Conservation (phyloP, 92 coral and sea anemone species). For the Desmophyllum pertusum region DNA sequence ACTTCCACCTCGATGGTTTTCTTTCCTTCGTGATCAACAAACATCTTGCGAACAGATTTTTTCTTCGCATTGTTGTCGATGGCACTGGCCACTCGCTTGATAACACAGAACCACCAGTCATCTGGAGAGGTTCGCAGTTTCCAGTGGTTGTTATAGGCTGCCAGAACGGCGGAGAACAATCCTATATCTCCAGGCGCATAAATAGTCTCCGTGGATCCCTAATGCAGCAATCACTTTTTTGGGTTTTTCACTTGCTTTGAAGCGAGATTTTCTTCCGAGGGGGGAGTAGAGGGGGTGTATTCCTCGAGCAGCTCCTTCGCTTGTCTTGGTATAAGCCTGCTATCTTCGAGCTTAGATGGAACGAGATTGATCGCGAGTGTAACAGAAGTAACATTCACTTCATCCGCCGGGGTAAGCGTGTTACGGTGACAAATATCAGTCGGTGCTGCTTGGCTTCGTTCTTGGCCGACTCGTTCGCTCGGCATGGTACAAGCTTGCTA, state of each 20-base stretch:
- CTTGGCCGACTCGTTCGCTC: too few relatives aligned
- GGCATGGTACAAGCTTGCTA: background rate
- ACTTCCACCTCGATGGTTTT: slow-evolving; percentile 61
- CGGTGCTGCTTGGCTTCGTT: too few relatives aligned
- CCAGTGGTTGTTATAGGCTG: slow-evolving; percentile 77
- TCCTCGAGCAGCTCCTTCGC: slow-evolving; percentile 11
- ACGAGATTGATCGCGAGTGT: too few relatives aligned
- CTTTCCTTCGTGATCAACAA: slow-evolving; percentile 69
- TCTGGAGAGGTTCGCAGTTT: slow-evolving; percentile 78
- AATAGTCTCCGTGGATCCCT: slow-evolving; percentile 53
- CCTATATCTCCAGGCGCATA: slow-evolving; percentile 37
- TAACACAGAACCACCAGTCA: slow-evolving; percentile 88
- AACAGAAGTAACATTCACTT: too few relatives aligned
- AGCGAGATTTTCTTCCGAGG: too few relatives aligned
- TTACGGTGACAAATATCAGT: too few relatives aligned
- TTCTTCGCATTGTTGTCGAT: slow-evolving; percentile 61
- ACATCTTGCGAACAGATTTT: slow-evolving; percentile 54
- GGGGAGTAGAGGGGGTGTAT: too few relatives aligned
- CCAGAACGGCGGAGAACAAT: slow-evolving; percentile 52
- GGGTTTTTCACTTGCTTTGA: too few relatives aligned
- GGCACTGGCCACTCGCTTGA: slow-evolving; percentile 59
- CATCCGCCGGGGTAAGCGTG: too few relatives aligned
- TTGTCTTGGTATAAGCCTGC: too few relatives aligned
- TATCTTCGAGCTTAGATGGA: too few relatives aligned
- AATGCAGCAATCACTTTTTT: slow-evolving; percentile 15